Evolutionary conservation across 1,140 invertebrate species (phyloP), one percentile per base, ranked within the genome.

Genomic region (Drosophila ironensis): DNA sequence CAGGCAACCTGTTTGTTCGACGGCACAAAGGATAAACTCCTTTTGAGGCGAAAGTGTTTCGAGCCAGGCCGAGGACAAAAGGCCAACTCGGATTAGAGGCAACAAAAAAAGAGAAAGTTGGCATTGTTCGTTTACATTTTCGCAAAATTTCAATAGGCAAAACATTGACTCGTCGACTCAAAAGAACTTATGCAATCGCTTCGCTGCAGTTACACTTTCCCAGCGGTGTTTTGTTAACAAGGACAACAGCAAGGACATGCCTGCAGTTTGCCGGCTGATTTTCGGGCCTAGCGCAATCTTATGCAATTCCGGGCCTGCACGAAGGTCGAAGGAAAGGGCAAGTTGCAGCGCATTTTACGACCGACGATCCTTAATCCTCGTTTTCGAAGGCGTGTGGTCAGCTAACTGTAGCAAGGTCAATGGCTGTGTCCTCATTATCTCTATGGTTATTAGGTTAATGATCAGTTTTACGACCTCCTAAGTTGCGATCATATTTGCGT

Each of bases 91-190:
- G 74, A 72, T 78, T 78, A 72, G 41, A 19, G 37, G 28, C 37
- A 40, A 60, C 54, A 70, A 42, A 72, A 60, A 80, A 86, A 86
- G 80, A 86, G 80, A 86, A 86, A 86, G 80, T 86, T 66, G 41
- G 54, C 50, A 59, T 82, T 68, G 64, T 66, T 41, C 28, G n/a
- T 25, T 6, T 33, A 66, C 42, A 47, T 56, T 66, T 67, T 70
- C 50, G 60, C 72, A 64, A 60, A 53, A 54, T 84, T 59, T 76
- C 45, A 64, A 76, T 76, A 74, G 59, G 51, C 80, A 84, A 84
- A 84, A 75, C 72, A 86, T 51, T 37, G 45, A 46, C 41, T 63
- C 4, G 24, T 11, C 3, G n/a, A 9, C 22, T 22, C 47, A 61
- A 78, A 56, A 27, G 14, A 67, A 71, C 59, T 84, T 84, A 78